Evolutionary conservation across 2,797 vertebrate species (phyloP), one percentile per base, ranked within the genome.

Genomic region (Oceanodroma leucorhoa): DNA sequence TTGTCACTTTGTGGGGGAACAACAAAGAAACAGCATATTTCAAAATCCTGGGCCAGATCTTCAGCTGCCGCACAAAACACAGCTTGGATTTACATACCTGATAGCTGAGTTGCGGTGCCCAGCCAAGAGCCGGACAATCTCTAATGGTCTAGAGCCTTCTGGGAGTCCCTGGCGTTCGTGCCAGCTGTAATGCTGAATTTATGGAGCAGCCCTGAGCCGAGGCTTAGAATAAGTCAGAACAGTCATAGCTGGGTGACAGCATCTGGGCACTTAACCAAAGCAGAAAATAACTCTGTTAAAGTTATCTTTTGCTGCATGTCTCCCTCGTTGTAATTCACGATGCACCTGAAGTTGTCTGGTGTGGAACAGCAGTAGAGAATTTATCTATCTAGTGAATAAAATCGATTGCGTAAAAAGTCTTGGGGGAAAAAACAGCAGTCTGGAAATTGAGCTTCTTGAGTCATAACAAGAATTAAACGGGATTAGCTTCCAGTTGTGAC

Each of bases 271-370:
- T 10, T 9, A 17, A 46, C 32, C 48, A 54, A 29, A 62, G 65
- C 36, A 77, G 24, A 38, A 73, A 36, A 50, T 8, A 21, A 4
- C 22, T 43, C 64, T 20, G 27, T 27, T 24, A 4, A 27, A 57
- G 29, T 34, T n/a, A 14, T n/a, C 40, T 38, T 66, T 29, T n/a
- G 38, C n/a, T 34, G 10, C 3, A 0, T 0, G 1, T n/a, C 27
- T 65, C 27, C 75, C 29, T 65, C 0, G 0, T 24, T 23, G 51
- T 32, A 45, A 36, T 11, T 58, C 71, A 6, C 1, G 6, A 30
- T 2, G 14, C 29, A n/a, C 30, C 58, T 64, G 71, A 54, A 34
- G 62, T 10, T 53, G 27, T 14, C 58, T 32, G 36, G n/a, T 61
- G 19, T 34, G 83, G 86, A 36, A 5, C 32, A 61, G 40, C 50